phyloP scores from a whole-genome alignment of 2,113 vertebrate species.

The Rhinoderma darwinii region DNA sequence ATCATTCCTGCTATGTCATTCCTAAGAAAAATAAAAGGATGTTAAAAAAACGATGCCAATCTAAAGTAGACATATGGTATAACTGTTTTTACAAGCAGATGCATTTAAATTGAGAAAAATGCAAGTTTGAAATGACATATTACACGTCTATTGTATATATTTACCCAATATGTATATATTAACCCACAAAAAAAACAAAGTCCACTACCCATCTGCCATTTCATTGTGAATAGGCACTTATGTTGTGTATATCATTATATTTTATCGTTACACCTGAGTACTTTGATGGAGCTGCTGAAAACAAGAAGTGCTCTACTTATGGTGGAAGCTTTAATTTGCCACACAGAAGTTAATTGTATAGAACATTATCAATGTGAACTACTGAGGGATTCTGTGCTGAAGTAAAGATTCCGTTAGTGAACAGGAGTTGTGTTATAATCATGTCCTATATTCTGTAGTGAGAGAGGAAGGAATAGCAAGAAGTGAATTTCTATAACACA shows the following conservation, averaged over 20 bases:
- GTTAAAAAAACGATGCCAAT: no score
- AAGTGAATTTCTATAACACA: neutral
- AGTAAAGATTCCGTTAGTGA: neutral
- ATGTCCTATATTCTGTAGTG: neutral
- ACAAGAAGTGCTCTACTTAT: neutral
- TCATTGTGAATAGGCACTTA: neutral
- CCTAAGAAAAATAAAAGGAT: no score
- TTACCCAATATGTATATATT: neutral
- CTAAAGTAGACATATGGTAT: no score
- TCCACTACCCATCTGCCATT: neutral
- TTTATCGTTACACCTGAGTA: neutral
- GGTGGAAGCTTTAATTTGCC: neutral
- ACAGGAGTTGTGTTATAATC: neutral
- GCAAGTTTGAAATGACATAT: no score
- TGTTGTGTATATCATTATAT: neutral
- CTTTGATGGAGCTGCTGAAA: neutral
- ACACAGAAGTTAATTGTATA: neutral
- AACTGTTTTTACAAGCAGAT: no score
- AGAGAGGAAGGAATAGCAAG: neutral
- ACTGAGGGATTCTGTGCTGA: neutral
- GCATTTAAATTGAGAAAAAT: no score
- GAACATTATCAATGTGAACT: neutral
- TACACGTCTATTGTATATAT: neutral
- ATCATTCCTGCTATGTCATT: no score
- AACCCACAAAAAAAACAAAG: no score